Evolutionary conservation across 2,888 invertebrate species (phyloP), one percentile per base, ranked within the genome.

Genomic region (Dryomyza anilis): DNA sequence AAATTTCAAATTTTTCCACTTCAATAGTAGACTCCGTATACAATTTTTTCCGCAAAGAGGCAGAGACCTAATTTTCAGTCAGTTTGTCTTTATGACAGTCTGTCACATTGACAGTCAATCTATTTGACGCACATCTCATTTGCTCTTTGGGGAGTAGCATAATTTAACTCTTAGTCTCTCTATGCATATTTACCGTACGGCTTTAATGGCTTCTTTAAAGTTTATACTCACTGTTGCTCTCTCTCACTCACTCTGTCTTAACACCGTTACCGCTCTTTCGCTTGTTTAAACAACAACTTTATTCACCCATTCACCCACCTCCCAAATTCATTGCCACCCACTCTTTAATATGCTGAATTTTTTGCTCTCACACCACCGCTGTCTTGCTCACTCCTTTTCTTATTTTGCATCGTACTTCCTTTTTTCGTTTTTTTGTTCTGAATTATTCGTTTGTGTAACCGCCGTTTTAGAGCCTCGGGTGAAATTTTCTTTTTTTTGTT

Each of bases 361-460:
- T n/a, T 4, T n/a, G 7, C 39, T 7, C 39, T 39, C 8, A 7
- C 8, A 3, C 39, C 3, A 3, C 8, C 39, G 3, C 39, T 7
- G 7, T n/a, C 39, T 5, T n/a, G n/a, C 39, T 39, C 39, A 5
- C 39, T 39, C 39, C n/a, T 39, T n/a, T n/a, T 33, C 33, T 33
- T 12, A 33, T 46, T 46, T 16, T 43, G n/a, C n/a, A 16, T 7
- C 19, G 19, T 16, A 16, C 21, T 48, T 48, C 21, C 19, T 48
- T n/a, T 5, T 29, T 29, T 14, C n/a, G 53, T 53, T 53, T 14
- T 14, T 33, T 36, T 33, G n/a, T 50, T 25, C 50, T 25, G 23
- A 3, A 21, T 19, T 36, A 36, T 14, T 55, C 55, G 55, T 36
- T 36, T 55, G 55, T 36, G 14, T 36, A 55, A 55, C 33, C 55